phyloP scores from a whole-genome alignment of 2,797 vertebrate genomes.

The Poecilia picta region DNA sequence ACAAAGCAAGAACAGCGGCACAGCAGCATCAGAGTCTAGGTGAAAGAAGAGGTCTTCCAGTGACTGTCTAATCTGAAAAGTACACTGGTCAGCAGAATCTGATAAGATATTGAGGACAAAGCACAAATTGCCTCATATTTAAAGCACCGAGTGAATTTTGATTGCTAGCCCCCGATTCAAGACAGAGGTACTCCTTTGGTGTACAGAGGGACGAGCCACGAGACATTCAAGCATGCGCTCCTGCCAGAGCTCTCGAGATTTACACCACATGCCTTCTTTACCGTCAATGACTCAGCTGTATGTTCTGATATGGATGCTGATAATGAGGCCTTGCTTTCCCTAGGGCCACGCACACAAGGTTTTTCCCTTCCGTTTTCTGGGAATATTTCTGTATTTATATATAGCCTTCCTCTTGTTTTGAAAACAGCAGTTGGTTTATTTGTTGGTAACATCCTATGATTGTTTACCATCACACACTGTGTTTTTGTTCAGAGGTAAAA shows the following conservation, averaged over 20 bases:
- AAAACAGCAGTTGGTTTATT: neutral
- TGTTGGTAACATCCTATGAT: neutral
- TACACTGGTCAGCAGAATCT: neutral
- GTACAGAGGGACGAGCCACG: neutral
- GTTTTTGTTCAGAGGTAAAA: neutral
- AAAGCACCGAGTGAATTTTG: neutral
- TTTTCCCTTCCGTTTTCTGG: neutral
- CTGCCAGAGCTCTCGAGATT: neutral
- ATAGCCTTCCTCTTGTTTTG: neutral
- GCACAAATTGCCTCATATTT: neutral
- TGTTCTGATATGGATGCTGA: neutral
- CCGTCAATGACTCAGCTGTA: neutral
- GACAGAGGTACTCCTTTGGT: neutral
- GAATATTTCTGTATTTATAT: neutral
- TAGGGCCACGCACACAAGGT: neutral
- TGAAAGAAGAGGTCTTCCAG: neutral
- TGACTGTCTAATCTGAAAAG: neutral
- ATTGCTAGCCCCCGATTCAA: neutral
- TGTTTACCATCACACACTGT: neutral
- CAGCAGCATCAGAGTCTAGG: neutral
- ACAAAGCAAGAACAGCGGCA: neutral
- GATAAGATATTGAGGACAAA: neutral
- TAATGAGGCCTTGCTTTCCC: neutral
- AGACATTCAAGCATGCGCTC: neutral
- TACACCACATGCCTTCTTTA: neutral